Conservation (phyloP, 1,140 invertebrate genomes). For the Patella vulgata region DNA sequence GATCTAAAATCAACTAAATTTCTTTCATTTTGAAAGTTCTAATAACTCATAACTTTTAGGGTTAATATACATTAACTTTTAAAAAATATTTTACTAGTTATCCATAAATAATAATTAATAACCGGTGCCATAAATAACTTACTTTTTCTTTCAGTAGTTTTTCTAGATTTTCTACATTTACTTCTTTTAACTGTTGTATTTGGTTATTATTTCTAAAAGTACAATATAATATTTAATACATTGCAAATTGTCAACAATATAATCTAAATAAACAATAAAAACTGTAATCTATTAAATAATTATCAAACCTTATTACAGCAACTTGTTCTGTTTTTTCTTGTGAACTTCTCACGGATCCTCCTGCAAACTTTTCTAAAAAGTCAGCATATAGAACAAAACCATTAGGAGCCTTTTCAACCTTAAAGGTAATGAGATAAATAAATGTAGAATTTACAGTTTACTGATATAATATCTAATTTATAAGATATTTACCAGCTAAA, state of each 20-base stretch:
- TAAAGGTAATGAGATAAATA: slow-evolving; percentile 10
- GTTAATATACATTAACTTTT: too few species aligned
- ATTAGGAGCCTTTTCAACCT: slow-evolving; percentile 51
- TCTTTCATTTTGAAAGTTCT: too few species aligned
- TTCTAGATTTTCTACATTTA: slow-evolving; percentile 60
- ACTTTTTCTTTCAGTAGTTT: slow-evolving; percentile 61
- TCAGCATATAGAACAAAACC: slow-evolving; percentile 53
- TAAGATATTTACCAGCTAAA: slow-evolving; percentile 3
- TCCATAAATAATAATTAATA: too few species aligned
- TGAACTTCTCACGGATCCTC: slow-evolving; percentile 17
- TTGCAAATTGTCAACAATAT: neutral
- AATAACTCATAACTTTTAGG: too few species aligned
- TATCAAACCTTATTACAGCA: neutral
- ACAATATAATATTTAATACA: slow-evolving; percentile 8
- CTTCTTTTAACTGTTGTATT: slow-evolving; percentile 44
- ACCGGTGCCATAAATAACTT: slow-evolving; percentile 11
- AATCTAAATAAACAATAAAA: neutral
- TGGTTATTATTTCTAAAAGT: slow-evolving; percentile 27
- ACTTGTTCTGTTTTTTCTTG: neutral
- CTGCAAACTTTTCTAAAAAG: slow-evolving; percentile 59
- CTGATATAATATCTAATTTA: neutral
- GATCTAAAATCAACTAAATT: too few species aligned
- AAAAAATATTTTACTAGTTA: too few species aligned
- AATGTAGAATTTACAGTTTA: neutral
- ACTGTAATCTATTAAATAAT: neutral